Conservation (phyloP, 1,140 invertebrate genomes). For the Atta colombica region DNA sequence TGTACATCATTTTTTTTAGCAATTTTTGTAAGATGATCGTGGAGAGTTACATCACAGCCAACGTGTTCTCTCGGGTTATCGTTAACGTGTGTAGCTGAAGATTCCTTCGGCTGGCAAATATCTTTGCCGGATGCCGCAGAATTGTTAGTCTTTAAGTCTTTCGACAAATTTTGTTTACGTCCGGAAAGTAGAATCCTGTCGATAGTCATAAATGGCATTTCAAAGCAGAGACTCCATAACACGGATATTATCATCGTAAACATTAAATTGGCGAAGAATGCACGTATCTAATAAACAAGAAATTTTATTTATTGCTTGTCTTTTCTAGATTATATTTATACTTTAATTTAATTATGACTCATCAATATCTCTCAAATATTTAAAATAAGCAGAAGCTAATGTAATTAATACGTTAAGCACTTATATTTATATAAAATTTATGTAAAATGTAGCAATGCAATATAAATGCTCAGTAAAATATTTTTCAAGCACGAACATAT, state of each 20-base stretch:
- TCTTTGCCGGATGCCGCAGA: constrained; percentile 64
- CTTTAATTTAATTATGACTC: too few species aligned
- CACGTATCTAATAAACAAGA: constrained; percentile 64
- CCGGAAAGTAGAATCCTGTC: background rate
- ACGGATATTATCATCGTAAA: constrained; percentile 78
- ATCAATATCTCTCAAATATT: too few species aligned
- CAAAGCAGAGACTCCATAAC: constrained; percentile 80
- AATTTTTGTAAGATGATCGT: constrained; percentile 2
- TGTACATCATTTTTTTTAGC: background rate
- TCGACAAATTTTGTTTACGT: background rate
- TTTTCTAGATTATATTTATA: background rate
- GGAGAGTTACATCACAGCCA: background rate
- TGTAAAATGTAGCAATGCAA: too few species aligned
- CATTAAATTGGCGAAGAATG: constrained; percentile 75
- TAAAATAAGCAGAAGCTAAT: too few species aligned
- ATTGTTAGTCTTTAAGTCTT: constrained; percentile 40
- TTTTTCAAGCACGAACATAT: too few species aligned
- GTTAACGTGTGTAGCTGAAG: background rate
- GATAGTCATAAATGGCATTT: constrained; percentile 82
- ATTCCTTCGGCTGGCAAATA: constrained; percentile 66
- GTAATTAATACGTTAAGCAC: too few species aligned
- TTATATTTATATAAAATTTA: too few species aligned
- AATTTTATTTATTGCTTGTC: background rate
- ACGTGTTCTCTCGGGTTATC: background rate
- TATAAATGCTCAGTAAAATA: too few species aligned